Base-by-base conservation (phyloP, 2,888 invertebrate genomes). In the Mamestra brassicae region DNA sequence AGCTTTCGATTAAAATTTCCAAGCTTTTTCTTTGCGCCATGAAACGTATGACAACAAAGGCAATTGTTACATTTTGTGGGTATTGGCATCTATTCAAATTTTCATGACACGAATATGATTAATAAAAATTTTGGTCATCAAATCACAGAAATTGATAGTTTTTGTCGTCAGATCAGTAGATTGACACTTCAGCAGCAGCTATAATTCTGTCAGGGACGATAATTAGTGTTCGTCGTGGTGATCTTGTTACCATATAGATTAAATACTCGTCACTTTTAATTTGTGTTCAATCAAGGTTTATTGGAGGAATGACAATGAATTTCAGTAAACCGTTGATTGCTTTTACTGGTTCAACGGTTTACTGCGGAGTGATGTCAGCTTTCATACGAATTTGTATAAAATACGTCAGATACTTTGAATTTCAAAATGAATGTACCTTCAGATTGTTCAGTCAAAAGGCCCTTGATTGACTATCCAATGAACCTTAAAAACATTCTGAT, bases 291-390 rank as follows among this genome's bases (percentile, higher is more conserved):
- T 45, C 62, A 62, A 42, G 34, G 17, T 50, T 54, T 45, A 17
- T 42, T 7, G 34, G 47, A 13, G 42, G 55, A 52, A 42, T 34
- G n/a, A 15, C 10, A 42, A 26, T 64, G 58, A 55, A 26, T 77
- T 57, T 36, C 52, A 57, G 57, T 26, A 63, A 47, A 57, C 26
- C 50, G 47, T 63, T 78, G 66, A 82, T 82, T 67, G 47, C 47
- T 82, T 78, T 82, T 76, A 3, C 82, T 82, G 77, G 58, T 82
- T 68, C 36, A 58, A 45, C 58, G 62, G 47, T 4, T 36, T 62
- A 66, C 50, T 57, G 66, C 57, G 62, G n/a, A 66, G 15, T 8
- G 15, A 45, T 52, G 11, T 55, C 55, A 42, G 65, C 6, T 6
- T 57, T 70, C 26, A 15, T 26, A 34, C 13, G 2, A 5, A 13